Evolutionary conservation across 2,888 invertebrate genomes (phyloP), one percentile per base, ranked within the genome.

Genomic region (Eremobia ochroleuca): DNA sequence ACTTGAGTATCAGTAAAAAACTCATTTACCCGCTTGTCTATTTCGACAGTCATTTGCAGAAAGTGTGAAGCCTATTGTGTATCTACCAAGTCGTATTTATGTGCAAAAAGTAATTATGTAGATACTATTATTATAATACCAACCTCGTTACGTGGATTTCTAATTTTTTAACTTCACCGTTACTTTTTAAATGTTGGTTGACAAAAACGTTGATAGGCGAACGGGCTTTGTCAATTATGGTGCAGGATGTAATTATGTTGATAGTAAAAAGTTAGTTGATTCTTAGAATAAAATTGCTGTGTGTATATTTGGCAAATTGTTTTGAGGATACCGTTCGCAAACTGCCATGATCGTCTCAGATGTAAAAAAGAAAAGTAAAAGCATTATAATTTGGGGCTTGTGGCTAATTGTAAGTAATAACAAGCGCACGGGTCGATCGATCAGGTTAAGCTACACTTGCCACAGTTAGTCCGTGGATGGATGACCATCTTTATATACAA

Each of bases 91-190:
- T n/a, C n/a, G 70, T 74, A 72, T 72, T 74, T 75, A 55, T 52
- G 46, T 65, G 72, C 81, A 84, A 84, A 84, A 87, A 84, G 65
- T 84, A 85, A 85, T 87, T 84, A 83, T 83, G 59, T 77, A 68
- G 71, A 64, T 74, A 80, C 62, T 66, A 25, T 71, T 87, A 75
- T 84, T 70, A 87, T 84, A 79, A 69, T 66, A 25, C 37, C 31
- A 52, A 72, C 72, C 69, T 72, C 37, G 25, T 82, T 82, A 89
- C 89, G 86, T 85, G 73, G 58, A 13, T 69, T 67, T 72, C 67
- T 43, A 67, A n/a, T 74, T 87, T 87, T 87, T 77, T 76, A n/a
- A 46, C 25, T 21, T 0, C 0, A 65, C 76, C 74, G 79, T 76
- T 82, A 65, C 68, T 78, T 82, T 83, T 65, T 62, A 86, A 77